Evolutionary conservation across 2,888 invertebrate species (phyloP).

Genomic region (Oithona nana): DNA sequence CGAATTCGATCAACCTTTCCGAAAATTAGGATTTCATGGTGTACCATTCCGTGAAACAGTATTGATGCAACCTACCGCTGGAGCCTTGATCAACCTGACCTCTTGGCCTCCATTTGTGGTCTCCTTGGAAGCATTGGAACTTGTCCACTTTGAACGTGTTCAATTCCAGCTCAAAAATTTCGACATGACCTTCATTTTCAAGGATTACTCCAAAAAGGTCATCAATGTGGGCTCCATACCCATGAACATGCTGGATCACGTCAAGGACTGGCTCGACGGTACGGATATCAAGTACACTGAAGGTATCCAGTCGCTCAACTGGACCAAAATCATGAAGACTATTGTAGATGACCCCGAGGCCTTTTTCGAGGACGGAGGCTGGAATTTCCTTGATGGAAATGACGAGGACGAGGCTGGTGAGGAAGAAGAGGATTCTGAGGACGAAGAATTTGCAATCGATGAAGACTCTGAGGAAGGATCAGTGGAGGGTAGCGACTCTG

Average conservation of each 20-base stretch:
- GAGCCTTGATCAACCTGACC: constrained; percentile 87
- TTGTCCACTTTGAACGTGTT: constrained; percentile 98
- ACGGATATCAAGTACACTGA: constrained; percentile 94
- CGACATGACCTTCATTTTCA: constrained; percentile 98
- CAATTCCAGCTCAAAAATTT: constrained; percentile 97
- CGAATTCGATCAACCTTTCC: constrained; percentile 96
- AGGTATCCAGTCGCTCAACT: constrained; percentile 94
- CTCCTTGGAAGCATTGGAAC: constrained; percentile 85
- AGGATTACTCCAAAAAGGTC: constrained; percentile 83
- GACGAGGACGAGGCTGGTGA: constrained; percentile 53
- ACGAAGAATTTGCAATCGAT: constrained; percentile 40
- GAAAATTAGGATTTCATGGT: constrained; percentile 92
- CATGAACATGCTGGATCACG: constrained; percentile 96
- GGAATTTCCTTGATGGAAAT: constrained; percentile 94
- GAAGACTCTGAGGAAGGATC: constrained; percentile 44
- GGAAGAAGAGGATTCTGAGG: constrained; percentile 56
- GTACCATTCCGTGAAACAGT: constrained; percentile 93
- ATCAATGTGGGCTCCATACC: constrained; percentile 96
- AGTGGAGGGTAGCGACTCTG: constrained; percentile 44
- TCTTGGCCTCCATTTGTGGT: constrained; percentile 85
- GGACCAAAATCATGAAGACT: constrained; percentile 99
- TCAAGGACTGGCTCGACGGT: constrained; percentile 45
- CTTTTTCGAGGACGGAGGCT: constrained; percentile 95
- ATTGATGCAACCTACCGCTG: constrained; percentile 85
- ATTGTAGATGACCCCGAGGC: constrained; percentile 95